phyloP scores from a whole-genome alignment of 2,888 invertebrate species.

The Cetonia aurata region DNA sequence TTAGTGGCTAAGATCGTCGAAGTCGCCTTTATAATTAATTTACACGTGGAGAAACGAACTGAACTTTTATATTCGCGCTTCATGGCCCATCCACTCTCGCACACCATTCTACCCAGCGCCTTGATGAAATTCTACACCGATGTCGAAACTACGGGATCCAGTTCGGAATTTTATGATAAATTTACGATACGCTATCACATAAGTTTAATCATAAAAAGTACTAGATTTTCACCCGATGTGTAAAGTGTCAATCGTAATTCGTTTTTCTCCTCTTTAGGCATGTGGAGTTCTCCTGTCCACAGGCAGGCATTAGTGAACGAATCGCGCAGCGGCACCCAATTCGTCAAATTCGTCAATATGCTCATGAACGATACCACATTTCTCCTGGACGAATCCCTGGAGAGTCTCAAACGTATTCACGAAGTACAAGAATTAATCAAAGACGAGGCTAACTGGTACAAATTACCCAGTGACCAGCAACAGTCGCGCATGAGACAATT shows the following conservation, averaged over 20 bases:
- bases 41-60: slow-evolving; percentile 72
- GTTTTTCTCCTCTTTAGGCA: slow-evolving; percentile 64
- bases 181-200: slow-evolving; percentile 99
- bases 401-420: slow-evolving; percentile 89
- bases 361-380: slow-evolving; percentile 99
- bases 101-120: slow-evolving; percentile 85
- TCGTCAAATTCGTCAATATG: slow-evolving; percentile 98
- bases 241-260: neutral
- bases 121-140: slow-evolving; percentile 99
- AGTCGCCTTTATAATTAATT: slow-evolving; percentile 84
- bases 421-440: slow-evolving; percentile 89
- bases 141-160: slow-evolving; percentile 97
- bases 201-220: slow-evolving; percentile 91
- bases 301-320: slow-evolving; percentile 89
- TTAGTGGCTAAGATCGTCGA: slow-evolving; percentile 96
- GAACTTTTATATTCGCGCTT: slow-evolving; percentile 77
- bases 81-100: slow-evolving; percentile 89
- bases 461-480: slow-evolving; percentile 76
- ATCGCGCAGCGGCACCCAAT: slow-evolving; percentile 91
- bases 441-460: slow-evolving; percentile 76
- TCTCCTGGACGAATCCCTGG: slow-evolving; percentile 94
- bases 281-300: slow-evolving; percentile 95
- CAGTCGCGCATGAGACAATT: slow-evolving; percentile 84
- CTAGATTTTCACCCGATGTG: neutral
- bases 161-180: slow-evolving; percentile 99